Percentiles rank a stretch among this genome's conserved stretches.
These are phyloP conservation scores for Bemisia tabaci DNA, from an alignment of 1,140 invertebrate species.

Conservation along the genomic window DNA sequence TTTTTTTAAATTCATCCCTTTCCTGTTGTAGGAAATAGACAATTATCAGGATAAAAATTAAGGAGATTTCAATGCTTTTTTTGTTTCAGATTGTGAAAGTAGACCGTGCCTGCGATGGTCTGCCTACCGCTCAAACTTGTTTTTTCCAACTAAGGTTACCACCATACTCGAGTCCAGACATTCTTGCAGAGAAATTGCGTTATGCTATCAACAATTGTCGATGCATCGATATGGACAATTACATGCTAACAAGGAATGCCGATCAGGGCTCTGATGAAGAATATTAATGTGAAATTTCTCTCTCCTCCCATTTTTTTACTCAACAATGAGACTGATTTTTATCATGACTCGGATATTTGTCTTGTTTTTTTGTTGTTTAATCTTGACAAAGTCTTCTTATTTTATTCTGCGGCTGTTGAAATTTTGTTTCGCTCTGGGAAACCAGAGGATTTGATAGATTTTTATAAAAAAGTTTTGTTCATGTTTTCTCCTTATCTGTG, in stretches of 20 bases:
- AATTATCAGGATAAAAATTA: too few relatives aligned
- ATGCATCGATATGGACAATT: constrained; percentile 61
- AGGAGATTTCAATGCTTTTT: too few relatives aligned
- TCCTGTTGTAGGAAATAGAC: too few relatives aligned
- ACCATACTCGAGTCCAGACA: constrained; percentile 41
- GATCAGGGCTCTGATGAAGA: constrained; percentile 41
- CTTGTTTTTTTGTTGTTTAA: neutral
- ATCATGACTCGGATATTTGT: neutral
- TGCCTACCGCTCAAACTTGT: constrained; percentile 53
- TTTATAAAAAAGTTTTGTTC: neutral
- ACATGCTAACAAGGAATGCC: constrained; percentile 49
- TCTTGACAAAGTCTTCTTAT: neutral
- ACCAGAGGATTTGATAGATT: neutral
- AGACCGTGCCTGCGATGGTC: constrained; percentile 41
- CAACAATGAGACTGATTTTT: neutral
- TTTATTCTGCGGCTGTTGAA: neutral
- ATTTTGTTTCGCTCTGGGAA: neutral
- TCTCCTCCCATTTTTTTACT: neutral
- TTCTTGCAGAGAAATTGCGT: constrained; percentile 45
- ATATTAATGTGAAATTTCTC: neutral
- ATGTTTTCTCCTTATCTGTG: neutral
- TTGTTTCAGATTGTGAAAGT: constrained; percentile 40
- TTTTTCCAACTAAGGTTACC: constrained; percentile 58
- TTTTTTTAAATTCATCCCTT: too few relatives aligned
- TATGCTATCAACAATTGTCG: constrained; percentile 55